phyloP scores from a whole-genome alignment of 2,888 invertebrate species.

The Lordiphosa andalusiaca region DNA sequence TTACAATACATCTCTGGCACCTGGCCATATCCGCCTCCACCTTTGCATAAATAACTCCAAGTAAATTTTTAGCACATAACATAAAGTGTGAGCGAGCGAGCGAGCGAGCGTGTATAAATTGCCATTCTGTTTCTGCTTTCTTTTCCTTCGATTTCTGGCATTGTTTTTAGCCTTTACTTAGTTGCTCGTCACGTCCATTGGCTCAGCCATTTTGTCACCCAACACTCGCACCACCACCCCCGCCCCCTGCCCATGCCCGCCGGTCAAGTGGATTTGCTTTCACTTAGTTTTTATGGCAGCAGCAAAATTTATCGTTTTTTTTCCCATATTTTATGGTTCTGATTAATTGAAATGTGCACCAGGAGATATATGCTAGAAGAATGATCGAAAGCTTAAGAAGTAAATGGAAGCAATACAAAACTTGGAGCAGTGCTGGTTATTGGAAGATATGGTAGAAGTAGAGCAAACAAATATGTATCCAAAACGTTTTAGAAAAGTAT shows the following conservation, averaged over 20 bases:
- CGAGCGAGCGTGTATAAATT: constrained; percentile 43
- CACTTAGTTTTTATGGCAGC: constrained; percentile 28
- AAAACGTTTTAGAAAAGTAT: too few species aligned
- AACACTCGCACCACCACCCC: constrained; percentile 2
- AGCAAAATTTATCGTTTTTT: constrained; percentile 20
- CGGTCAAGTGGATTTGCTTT: constrained; percentile 38
- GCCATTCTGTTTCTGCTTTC: constrained; percentile 35
- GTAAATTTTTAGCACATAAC: constrained; percentile 61
- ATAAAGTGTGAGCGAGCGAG: background rate
- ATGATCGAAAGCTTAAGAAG: constrained; percentile 21
- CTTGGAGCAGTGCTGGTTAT: too few species aligned
- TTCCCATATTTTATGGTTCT: constrained; percentile 51
- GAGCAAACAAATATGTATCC: too few species aligned
- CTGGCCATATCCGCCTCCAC: background rate
- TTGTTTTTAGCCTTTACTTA: constrained; percentile 29
- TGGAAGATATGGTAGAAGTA: too few species aligned
- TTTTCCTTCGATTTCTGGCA: constrained; percentile 18
- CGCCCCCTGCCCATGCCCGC: constrained; percentile 17
- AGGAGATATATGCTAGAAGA: constrained; percentile 22
- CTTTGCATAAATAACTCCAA: constrained; percentile 71
- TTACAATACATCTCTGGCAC: constrained; percentile 67
- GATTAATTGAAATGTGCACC: constrained; percentile 42
- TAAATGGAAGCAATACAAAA: too few species aligned
- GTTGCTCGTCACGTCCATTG: constrained; percentile 69
- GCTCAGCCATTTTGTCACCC: constrained; percentile 49